phyloP scores from a whole-genome alignment of 2,113 vertebrate species.

The Australoheros scitulus region DNA sequence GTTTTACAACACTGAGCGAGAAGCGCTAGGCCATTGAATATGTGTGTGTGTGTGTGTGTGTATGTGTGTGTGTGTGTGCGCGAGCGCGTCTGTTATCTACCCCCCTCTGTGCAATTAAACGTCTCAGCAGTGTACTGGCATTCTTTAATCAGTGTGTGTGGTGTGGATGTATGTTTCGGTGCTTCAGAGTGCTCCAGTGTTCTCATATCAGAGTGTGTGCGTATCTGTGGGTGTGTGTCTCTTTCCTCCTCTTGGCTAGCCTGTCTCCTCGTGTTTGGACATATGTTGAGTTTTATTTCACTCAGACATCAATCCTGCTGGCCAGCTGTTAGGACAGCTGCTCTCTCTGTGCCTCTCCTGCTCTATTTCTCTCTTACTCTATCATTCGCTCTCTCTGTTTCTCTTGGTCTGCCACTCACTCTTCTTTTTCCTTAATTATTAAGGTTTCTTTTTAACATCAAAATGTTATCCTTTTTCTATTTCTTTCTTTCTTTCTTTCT shows the following conservation, averaged over 20 bases:
- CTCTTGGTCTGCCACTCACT: background rate
- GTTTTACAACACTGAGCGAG: constrained; percentile 57
- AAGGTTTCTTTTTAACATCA: background rate
- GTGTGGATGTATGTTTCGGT: constrained; percentile 21
- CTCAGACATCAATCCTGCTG: constrained; percentile 96
- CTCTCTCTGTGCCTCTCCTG: constrained; percentile 56
- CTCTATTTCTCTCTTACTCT: constrained; percentile 53
- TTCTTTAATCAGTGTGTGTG: constrained; percentile 63
- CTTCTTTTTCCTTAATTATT: background rate
- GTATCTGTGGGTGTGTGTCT: constrained; percentile 40
- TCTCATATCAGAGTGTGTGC: constrained; percentile 19
- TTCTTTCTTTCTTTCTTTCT: background rate
- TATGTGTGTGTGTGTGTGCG: no score
- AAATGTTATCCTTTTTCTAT: background rate
- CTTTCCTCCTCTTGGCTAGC: constrained; percentile 58
- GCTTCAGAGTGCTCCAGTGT: constrained; percentile 18
- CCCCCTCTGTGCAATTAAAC: constrained; percentile 33
- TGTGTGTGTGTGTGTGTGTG: background rate
- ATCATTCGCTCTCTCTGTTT: constrained; percentile 4
- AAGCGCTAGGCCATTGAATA: background rate
- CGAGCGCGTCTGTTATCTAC: background rate
- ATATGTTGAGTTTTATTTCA: constrained; percentile 99
- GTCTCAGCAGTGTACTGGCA: constrained; percentile 36
- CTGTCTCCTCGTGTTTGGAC: constrained; percentile 92
- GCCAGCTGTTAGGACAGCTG: constrained; percentile 98